Conservation (phyloP, 2,888 invertebrate species). For the Acanthosepion pharaonis region DNA sequence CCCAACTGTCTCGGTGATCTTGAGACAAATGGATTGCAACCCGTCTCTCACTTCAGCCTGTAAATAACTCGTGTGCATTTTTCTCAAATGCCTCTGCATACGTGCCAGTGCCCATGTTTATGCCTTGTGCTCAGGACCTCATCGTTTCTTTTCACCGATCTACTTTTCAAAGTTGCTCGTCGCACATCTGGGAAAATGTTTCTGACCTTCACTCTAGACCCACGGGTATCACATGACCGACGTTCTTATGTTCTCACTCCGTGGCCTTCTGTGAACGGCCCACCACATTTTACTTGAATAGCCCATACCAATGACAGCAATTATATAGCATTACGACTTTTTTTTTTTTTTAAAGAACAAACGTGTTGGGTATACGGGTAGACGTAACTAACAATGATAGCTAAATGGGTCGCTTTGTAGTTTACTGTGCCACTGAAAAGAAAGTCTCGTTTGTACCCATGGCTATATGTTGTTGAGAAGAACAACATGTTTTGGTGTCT, state of each 20-base stretch:
- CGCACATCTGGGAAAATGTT: not conserved
- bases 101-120: not conserved
- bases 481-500: not conserved
- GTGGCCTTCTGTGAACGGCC: not conserved
- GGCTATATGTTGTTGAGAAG: not conserved
- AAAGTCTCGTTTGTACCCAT: not conserved
- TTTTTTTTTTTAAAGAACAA: not conserved
- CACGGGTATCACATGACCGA: conserved; percentile 33
- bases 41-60: no score
- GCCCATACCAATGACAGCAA: not conserved
- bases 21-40: no score
- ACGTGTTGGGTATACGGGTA: not conserved
- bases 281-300: not conserved
- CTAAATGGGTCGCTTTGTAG: not conserved
- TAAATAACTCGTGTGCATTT: no score
- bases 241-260: not conserved
- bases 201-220: conserved; percentile 11
- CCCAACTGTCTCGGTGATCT: no score
- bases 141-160: not conserved
- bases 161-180: conserved; percentile 16
- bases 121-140: not conserved
- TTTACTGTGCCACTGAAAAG: not conserved
- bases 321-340: not conserved
- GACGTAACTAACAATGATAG: not conserved
- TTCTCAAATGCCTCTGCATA: not conserved